These are phyloP conservation scores for Trichacis sp. DNA, from an alignment of 2,888 invertebrate genomes.

Conservation along the genomic window DNA sequence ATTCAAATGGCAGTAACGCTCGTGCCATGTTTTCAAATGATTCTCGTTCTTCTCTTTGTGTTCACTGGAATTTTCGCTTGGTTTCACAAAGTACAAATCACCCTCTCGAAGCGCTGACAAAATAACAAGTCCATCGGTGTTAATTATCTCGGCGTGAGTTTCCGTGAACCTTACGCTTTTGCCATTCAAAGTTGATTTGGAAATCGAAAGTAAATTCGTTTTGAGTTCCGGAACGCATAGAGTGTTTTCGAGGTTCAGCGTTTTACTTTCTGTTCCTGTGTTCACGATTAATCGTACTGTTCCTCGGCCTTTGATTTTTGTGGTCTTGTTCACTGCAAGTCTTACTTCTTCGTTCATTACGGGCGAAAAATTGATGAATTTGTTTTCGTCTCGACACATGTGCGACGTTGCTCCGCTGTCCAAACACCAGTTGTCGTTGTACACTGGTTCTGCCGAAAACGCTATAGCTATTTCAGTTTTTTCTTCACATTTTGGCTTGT, in stretches of 20 bases:
- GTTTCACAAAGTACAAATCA: slow-evolving; percentile 26
- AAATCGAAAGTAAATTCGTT: slow-evolving; percentile 30
- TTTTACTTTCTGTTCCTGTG: slow-evolving; percentile 7
- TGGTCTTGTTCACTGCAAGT: slow-evolving; percentile 21
- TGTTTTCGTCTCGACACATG: slow-evolving; percentile 21
- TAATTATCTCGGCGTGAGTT: slow-evolving; percentile 12
- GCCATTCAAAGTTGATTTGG: slow-evolving; percentile 22
- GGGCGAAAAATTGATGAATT: slow-evolving; percentile 13
- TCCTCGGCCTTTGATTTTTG: slow-evolving; percentile 26
- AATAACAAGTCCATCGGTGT: slow-evolving; percentile 10
- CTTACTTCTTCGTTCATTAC: slow-evolving; percentile 16
- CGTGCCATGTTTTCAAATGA: slow-evolving; percentile 30
- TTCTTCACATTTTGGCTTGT: not conserved
- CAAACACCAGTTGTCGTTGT: slow-evolving; percentile 23
- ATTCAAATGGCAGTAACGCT: slow-evolving; percentile 41
- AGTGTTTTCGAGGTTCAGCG: slow-evolving; percentile 20
- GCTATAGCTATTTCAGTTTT: slow-evolving; percentile 12
- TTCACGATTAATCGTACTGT: slow-evolving; percentile 15
- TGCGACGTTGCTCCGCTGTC: slow-evolving; percentile 32
- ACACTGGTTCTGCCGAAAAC: slow-evolving; percentile 7
- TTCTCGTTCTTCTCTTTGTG: slow-evolving; percentile 7
- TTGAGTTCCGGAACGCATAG: slow-evolving; percentile 30
- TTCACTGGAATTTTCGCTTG: not conserved
- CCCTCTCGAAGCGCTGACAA: slow-evolving; percentile 17
- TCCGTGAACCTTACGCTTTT: slow-evolving; percentile 18